These are phyloP conservation scores for Gallinago nigripennis DNA, from an alignment of 2,797 vertebrate species.

Conservation along the genomic window DNA sequence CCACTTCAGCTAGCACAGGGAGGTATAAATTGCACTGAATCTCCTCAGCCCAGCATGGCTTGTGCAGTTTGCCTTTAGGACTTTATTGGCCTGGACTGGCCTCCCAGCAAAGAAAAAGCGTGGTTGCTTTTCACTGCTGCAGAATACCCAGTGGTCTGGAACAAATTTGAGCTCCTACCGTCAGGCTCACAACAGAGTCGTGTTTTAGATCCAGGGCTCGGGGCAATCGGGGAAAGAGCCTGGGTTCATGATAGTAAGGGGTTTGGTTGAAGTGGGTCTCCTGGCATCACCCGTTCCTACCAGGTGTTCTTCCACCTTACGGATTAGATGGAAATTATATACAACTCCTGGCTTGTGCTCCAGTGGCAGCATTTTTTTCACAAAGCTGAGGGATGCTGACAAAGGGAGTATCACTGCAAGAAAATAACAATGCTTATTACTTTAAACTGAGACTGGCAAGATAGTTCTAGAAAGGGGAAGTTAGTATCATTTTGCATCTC, in stretches of 20 bases:
- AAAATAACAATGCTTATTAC: not conserved
- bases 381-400: not conserved
- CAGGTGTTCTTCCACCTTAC: not conserved
- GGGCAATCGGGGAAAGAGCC: not conserved
- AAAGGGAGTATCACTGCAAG: not conserved
- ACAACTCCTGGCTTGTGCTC: not conserved
- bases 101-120: not conserved
- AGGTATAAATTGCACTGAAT: conserved; percentile 44
- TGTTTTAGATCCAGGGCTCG: not conserved
- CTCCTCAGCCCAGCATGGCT: conserved; percentile 43
- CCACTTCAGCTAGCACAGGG: conserved; percentile 40
- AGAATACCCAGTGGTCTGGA: conserved; percentile 3
- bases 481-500: not conserved
- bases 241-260: not conserved
- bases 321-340: not conserved
- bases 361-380: not conserved
- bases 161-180: not conserved
- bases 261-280: not conserved
- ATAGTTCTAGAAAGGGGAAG: not conserved
- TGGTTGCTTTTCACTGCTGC: not conserved
- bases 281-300: not conserved
- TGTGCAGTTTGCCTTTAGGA: conserved; percentile 33
- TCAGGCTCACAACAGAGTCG: not conserved
- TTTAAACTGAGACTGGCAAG: not conserved
- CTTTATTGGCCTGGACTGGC: conserved; percentile 21